Conservation (phyloP, 2,113 vertebrate species). For the Toxotes chatareus region DNA sequence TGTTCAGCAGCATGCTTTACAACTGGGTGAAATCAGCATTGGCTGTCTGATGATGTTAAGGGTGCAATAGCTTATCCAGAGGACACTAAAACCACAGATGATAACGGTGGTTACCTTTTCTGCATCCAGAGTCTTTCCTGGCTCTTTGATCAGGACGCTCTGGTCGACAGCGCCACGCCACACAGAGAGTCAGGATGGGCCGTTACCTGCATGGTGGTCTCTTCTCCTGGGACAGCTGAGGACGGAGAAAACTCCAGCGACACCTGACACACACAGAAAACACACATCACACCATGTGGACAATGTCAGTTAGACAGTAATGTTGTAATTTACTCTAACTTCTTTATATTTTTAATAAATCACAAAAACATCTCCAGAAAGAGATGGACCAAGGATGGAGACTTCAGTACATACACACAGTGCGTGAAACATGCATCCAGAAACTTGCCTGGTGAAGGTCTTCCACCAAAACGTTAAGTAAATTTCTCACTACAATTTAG, state of each 20-base stretch:
- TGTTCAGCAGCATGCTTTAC: background rate
- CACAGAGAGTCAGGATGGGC: conserved; percentile 88
- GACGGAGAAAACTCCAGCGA: conserved; percentile 80
- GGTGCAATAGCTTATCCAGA: background rate
- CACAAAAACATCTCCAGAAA: no score
- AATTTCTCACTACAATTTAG: no score
- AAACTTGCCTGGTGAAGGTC: no score
- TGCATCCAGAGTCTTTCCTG: conserved; percentile 80
- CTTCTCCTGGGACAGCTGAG: conserved; percentile 83
- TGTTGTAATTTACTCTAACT: no score
- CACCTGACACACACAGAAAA: conserved; percentile 59
- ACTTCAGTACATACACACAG: no score
- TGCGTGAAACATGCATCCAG: no score
- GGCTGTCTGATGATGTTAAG: background rate
- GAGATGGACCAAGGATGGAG: no score
- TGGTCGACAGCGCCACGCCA: conserved; percentile 87
- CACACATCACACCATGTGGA: background rate
- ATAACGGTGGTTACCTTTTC: conserved; percentile 56
- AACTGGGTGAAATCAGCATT: background rate
- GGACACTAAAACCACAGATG: background rate
- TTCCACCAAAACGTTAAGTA: no score
- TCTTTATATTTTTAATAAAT: no score
- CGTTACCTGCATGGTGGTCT: conserved; percentile 69
- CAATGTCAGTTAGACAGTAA: no score
- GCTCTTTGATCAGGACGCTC: conserved; percentile 86